Evolutionary conservation across 2,797 vertebrate genomes (phyloP).

Genomic region (Neopelma chrysocephalum): DNA sequence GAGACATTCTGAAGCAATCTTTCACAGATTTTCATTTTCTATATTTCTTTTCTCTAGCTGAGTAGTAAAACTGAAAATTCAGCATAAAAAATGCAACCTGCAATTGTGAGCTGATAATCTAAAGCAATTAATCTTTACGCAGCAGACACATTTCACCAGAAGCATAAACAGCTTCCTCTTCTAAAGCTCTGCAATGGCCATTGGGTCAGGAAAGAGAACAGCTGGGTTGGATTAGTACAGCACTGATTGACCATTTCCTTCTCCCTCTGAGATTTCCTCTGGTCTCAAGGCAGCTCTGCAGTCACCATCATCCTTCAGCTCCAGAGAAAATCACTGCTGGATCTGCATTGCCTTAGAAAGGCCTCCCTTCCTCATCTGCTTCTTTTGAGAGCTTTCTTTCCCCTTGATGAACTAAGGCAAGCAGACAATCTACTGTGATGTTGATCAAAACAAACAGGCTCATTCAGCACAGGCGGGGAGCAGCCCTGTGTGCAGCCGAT

Average conservation of each 20-base stretch:
- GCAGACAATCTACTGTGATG: slow-evolving; percentile 3
- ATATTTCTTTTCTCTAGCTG: neutral
- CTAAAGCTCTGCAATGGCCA: slow-evolving; percentile 5
- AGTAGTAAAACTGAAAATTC: neutral
- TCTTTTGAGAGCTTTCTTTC: slow-evolving; percentile 9
- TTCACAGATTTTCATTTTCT: neutral
- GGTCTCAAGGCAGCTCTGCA: slow-evolving; percentile 10
- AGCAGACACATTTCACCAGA: neutral
- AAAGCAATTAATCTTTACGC: slow-evolving; percentile 12
- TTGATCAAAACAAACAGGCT: slow-evolving; percentile 52
- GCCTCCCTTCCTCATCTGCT: neutral
- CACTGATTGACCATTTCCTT: neutral
- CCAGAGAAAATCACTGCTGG: neutral
- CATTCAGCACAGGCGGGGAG: neutral
- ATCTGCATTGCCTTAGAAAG: neutral
- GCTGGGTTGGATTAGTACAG: slow-evolving; percentile 19
- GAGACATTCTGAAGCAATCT: neutral
- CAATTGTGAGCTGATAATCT: neutral
- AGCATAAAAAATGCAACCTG: neutral
- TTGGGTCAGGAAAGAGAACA: neutral
- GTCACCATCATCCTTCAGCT: neutral
- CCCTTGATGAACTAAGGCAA: slow-evolving; percentile 1
- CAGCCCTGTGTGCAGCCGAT: neutral
- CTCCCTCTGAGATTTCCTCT: slow-evolving; percentile 2
- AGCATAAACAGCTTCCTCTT: slow-evolving; percentile 7